phyloP scores from a whole-genome alignment of 2,113 vertebrate species.

The Acrocephalus arundinaceus region DNA sequence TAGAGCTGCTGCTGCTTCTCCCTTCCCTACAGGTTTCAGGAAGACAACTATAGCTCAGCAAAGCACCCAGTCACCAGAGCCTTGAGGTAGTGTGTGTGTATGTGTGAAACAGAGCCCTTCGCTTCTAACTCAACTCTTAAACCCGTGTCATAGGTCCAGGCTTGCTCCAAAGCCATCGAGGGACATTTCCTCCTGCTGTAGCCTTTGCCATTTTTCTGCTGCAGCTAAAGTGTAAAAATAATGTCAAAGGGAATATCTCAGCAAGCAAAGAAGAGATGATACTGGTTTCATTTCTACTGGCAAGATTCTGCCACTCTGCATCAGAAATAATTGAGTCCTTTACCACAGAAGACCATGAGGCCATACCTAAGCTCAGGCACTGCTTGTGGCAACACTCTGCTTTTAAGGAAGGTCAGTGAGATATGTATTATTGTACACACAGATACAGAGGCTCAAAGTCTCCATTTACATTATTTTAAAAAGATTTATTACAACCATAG shows the following conservation, averaged over 20 bases:
- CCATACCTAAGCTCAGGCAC: neutral
- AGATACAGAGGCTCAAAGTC: neutral
- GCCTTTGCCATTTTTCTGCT: neutral
- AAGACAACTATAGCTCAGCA: neutral
- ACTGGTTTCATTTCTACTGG: neutral
- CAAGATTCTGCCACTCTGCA: slow-evolving; percentile 31
- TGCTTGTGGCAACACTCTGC: neutral
- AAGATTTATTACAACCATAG: neutral
- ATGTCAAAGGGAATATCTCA: neutral
- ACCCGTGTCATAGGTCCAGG: neutral
- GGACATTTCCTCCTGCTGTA: neutral
- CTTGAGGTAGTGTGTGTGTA: too few relatives aligned
- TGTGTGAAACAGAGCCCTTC: neutral
- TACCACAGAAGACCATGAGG: accelerated
- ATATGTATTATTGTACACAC: neutral
- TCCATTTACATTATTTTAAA: neutral
- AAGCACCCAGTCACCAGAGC: neutral
- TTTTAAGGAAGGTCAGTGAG: neutral
- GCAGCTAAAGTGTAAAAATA: neutral
- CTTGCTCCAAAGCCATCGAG: neutral
- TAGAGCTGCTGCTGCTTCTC: neutral
- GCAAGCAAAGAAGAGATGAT: neutral
- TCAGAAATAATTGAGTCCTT: neutral
- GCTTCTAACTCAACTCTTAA: neutral
- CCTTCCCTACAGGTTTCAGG: neutral